A percentile compares a stretch with the other conserved stretches of the same genome.
phyloP scores from a whole-genome alignment of 2,797 vertebrate genomes.

The Ptychobarbus kaznakovi region DNA sequence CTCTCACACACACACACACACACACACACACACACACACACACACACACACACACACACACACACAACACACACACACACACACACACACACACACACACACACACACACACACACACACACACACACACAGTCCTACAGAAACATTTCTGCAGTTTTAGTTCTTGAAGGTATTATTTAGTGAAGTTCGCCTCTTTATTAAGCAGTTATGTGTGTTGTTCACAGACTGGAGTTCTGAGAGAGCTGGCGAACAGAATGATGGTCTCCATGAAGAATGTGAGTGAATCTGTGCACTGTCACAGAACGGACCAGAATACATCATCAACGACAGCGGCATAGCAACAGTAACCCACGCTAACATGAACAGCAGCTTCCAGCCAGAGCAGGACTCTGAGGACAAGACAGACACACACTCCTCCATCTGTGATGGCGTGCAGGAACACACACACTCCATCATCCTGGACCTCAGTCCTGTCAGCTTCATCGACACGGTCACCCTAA shows the following conservation, averaged over 20 bases:
- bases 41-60: too few relatives aligned
- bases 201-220: neutral
- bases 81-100: too few relatives aligned
- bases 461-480: conserved; percentile 87
- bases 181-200: neutral
- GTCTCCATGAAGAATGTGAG: conserved; percentile 7
- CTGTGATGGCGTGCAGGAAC: neutral
- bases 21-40: too few relatives aligned
- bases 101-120: neutral
- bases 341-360: neutral
- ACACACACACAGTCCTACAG: neutral
- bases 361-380: conserved; percentile 67
- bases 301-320: neutral
- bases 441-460: conserved; percentile 83
- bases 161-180: neutral
- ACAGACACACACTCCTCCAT: neutral
- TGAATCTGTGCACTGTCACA: neutral
- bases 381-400: neutral
- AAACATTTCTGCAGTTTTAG: neutral
- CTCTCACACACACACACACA: too few relatives aligned
- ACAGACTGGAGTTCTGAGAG: conserved; percentile 30
- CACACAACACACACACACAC: too few relatives aligned
- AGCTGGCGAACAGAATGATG: conserved; percentile 10
- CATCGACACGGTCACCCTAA: conserved; percentile 77
- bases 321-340: neutral